Percentiles rank a stretch among this genome's conserved stretches.
These are phyloP conservation scores for Daboia siamensis DNA, from an alignment of 2,113 vertebrate genomes.

Conservation along the genomic window DNA sequence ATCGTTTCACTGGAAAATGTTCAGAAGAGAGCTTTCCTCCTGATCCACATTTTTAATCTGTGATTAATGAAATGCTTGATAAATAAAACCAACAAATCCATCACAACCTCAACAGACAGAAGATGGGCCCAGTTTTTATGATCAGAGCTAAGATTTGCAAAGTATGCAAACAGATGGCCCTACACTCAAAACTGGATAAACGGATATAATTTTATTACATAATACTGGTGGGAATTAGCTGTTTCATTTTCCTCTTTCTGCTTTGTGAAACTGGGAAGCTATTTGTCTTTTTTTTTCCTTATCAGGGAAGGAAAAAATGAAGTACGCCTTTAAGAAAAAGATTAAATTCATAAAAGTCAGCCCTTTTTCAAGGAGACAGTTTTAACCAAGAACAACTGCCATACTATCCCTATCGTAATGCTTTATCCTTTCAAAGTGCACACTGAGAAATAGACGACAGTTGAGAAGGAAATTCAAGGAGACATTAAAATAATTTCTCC, in stretches of 20 bases:
- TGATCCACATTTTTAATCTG: conserved; percentile 1
- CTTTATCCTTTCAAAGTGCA: background rate
- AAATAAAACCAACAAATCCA: conserved; percentile 17
- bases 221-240: background rate
- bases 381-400: background rate
- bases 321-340: background rate
- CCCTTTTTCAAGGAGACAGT: background rate
- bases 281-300: background rate
- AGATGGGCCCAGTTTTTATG: background rate
- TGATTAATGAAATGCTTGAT: conserved; percentile 15
- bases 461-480: background rate
- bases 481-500: background rate
- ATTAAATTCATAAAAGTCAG: background rate
- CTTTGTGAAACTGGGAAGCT: background rate
- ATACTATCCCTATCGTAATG: background rate
- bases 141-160: background rate
- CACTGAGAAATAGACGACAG: background rate
- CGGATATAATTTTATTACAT: background rate
- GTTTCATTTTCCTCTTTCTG: background rate
- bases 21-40: background rate
- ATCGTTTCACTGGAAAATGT: background rate
- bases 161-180: background rate
- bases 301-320: background rate
- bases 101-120: background rate
- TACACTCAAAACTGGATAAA: background rate